phyloP scores from a whole-genome alignment of 2,888 invertebrate genomes.

The Stomorhina lunata region DNA sequence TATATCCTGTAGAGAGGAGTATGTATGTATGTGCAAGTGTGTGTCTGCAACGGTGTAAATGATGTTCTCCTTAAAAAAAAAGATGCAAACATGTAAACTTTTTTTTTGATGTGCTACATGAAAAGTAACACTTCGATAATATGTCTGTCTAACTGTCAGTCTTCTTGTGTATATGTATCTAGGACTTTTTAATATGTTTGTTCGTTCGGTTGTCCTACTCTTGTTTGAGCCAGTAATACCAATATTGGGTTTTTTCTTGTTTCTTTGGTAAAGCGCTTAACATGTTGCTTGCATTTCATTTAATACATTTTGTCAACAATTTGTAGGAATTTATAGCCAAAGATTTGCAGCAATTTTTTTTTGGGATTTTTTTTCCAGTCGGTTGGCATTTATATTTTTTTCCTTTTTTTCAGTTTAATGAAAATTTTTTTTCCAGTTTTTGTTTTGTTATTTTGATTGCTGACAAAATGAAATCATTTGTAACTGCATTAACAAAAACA shows the following conservation, averaged over 20 bases:
- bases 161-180: not conserved
- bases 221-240: conserved; percentile 62
- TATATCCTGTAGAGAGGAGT: too few species aligned
- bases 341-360: conserved; percentile 53
- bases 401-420: conserved; percentile 65
- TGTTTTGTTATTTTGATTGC: conserved; percentile 58
- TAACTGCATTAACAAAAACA: conserved; percentile 55
- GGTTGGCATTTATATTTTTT: too few species aligned
- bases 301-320: conserved; percentile 76
- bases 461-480: conserved; percentile 66
- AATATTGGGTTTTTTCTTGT: conserved; percentile 57
- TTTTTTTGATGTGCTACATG: conserved; percentile 28
- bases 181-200: too few species aligned
- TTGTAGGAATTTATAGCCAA: conserved; percentile 68
- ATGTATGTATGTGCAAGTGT: not conserved
- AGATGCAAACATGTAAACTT: conserved; percentile 20
- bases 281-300: conserved; percentile 64
- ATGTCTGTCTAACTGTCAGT: not conserved
- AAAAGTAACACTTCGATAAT: conserved; percentile 28
- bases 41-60: conserved; percentile 42
- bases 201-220: not conserved
- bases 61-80: conserved; percentile 25
- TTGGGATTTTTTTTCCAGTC: conserved; percentile 25
- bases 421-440: conserved; percentile 61
- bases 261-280: conserved; percentile 57